A percentile compares a stretch with the other conserved stretches of the same genome.
These are phyloP conservation scores for Pygmarrhopalites habei DNA, from an alignment of 1,140 invertebrate genomes.

Conservation along the genomic window DNA sequence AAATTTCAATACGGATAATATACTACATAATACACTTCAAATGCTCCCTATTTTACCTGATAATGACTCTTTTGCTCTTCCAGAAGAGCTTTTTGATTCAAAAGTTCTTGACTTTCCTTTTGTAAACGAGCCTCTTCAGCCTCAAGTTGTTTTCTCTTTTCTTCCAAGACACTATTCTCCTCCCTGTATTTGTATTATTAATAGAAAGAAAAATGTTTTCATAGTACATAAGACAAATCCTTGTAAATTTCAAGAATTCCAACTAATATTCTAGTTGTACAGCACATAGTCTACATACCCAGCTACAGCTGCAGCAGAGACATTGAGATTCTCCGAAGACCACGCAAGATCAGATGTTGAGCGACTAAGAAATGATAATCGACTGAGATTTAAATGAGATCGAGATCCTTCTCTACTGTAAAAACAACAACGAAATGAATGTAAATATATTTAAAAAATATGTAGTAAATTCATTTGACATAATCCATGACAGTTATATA, in stretches of 20 bases:
- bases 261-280: no score
- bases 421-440: no score
- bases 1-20: background rate
- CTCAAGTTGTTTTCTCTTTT: conserved; percentile 38
- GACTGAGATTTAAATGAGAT: conserved; percentile 63
- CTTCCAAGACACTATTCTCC: conserved; percentile 37
- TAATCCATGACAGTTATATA: no score
- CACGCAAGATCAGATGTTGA: conserved; percentile 73
- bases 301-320: conserved; percentile 5
- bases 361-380: conserved; percentile 74
- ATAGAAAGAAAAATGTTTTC: background rate
- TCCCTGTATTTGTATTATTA: conserved; percentile 27
- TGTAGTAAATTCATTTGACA: no score
- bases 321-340: no score
- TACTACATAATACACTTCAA: background rate
- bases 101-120: conserved; percentile 39
- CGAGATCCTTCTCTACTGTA: conserved; percentile 55
- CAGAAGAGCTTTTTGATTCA: conserved; percentile 36
- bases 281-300: conserved; percentile 14
- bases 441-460: no score
- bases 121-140: conserved; percentile 35
- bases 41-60: conserved; percentile 30
- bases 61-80: conserved; percentile 41
- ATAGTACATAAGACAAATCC: no score
- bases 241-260: no score